Base-by-base conservation (phyloP, 2,113 vertebrate species). In the Apteryx mantelli region DNA sequence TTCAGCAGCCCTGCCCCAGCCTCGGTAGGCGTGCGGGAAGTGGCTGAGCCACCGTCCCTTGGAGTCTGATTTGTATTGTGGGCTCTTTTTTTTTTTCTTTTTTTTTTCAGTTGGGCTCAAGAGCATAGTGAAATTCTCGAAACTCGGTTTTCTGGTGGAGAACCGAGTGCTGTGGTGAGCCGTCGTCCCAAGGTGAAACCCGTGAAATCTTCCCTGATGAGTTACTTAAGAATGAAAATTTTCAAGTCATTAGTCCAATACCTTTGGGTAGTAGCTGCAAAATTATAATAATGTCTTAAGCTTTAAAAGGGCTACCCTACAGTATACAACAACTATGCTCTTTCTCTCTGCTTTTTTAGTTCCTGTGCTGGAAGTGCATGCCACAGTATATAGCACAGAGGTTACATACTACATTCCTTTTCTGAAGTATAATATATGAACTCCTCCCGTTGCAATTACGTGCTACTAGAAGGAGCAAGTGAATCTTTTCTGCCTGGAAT, bases 381-480 rank as follows among this genome's bases (percentile, higher is more conserved):
- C 65, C 0, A 2, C 66, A 25, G 66, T 8, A 5, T 26, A n/a
- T 36, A 76, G 86, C 91, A 3, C 77, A 74, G 73, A 44, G 75
- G 48, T 78, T 58, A 58, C 7, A 1, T 1, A 2, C 36, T 20
- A 1, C 71, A 56, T 91, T 89, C 56, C 60, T 82, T 64, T n/a
- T 76, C 8, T 5, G 34, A 40, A 2, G 2, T 9, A 2, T 0
- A 1, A 53, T 58, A 3, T 11, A 7, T 3, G 86, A 69, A 53
- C 82, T 68, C 93, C 86, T 97, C 93, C 94, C 32, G 26, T 4
- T 14, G 0, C 69, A 56, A 93, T 55, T 86, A 80, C 36, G 82
- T 21, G 66, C 84, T 63, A 5, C 60, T 7, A 34, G 34, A 81
- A n/a, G 44, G 40, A 66, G 11, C n/a, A 19, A 84, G 48, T 50